Evolutionary conservation across 2,113 vertebrate genomes (phyloP).

Genomic region (Trochalopteron elliotii): DNA sequence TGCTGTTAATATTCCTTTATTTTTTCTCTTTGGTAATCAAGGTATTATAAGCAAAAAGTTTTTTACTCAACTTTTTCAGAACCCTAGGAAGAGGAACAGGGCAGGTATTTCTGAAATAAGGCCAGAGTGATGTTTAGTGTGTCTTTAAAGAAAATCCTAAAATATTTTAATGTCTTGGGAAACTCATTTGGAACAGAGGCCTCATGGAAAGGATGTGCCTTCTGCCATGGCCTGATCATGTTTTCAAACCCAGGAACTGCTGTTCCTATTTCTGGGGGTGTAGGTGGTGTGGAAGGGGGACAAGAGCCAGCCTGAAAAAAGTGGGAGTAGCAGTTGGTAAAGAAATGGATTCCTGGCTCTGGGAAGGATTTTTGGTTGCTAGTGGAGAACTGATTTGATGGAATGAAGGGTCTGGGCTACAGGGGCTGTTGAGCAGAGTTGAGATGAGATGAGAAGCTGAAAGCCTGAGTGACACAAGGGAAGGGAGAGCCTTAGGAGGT

Average conservation of each 20-base stretch:
- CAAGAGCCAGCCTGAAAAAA: neutral
- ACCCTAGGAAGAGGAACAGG: neutral
- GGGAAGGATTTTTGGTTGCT: neutral
- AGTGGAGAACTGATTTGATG: neutral
- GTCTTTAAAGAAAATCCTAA: neutral
- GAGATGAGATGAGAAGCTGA: neutral
- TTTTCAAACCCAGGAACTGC: neutral
- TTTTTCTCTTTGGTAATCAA: neutral
- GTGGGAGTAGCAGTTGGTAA: neutral
- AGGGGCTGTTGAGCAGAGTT: neutral
- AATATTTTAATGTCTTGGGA: neutral
- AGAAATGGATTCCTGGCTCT: neutral
- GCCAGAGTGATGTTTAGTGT: neutral
- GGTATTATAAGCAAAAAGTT: neutral
- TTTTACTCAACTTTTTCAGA: neutral
- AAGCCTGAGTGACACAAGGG: neutral
- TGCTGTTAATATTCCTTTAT: neutral
- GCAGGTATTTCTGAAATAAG: neutral
- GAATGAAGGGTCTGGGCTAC: neutral
- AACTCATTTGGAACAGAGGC: neutral
- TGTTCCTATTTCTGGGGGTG: rapidly evolving
- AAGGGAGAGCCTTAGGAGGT: neutral
- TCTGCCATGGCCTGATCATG: neutral
- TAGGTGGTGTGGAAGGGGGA: neutral
- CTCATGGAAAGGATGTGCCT: neutral